phyloP scores from a whole-genome alignment of 2,888 invertebrate species.

The Sepiola atlantica region DNA sequence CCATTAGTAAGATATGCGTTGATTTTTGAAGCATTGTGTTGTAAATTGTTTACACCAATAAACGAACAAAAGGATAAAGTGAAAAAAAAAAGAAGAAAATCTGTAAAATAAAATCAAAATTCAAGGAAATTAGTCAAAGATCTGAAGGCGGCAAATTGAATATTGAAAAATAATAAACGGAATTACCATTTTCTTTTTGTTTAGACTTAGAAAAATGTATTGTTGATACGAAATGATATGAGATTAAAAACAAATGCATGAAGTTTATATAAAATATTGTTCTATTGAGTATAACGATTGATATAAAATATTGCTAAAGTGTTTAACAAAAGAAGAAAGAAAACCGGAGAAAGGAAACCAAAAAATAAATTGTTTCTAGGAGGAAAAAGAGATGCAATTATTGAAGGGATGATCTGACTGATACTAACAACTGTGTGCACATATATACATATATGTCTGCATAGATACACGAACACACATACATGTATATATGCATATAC shows the following conservation, averaged over 20 bases:
- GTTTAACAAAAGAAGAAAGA: neutral
- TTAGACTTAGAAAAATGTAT: neutral
- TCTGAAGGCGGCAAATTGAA: neutral
- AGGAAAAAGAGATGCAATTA: neutral
- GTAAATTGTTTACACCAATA: neutral
- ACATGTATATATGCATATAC: too few species aligned
- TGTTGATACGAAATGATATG: neutral
- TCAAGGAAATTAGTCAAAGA: neutral
- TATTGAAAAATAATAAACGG: neutral
- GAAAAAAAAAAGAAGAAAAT: neutral
- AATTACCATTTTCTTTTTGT: too few species aligned
- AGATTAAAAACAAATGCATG: neutral
- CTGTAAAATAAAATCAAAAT: neutral
- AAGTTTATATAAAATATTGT: neutral
- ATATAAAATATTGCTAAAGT: neutral
- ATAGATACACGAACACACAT: too few species aligned
- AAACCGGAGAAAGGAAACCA: neutral
- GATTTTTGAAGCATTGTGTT: neutral
- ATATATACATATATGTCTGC: too few species aligned
- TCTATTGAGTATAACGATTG: neutral
- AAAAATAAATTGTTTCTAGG: neutral
- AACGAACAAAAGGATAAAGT: too few species aligned
- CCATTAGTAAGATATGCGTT: neutral
- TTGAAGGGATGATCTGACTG: neutral
- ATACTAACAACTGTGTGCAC: too few species aligned